Conservation (phyloP, 2,888 invertebrate genomes). For the Folsomia manolachei region DNA sequence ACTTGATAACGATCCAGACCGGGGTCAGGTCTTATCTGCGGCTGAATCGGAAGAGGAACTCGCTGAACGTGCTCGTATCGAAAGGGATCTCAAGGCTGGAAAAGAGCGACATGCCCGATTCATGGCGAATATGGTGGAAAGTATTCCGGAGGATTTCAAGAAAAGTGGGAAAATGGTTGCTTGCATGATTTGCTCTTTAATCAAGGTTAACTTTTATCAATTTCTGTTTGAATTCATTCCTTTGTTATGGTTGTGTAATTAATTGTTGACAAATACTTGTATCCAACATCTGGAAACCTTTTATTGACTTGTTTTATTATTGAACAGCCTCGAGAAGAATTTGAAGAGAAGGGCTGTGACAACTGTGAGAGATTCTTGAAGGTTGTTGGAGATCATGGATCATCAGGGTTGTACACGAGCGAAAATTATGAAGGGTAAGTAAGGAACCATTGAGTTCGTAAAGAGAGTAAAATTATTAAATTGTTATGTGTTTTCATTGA, state of each 20-base stretch:
- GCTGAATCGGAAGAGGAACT: no score
- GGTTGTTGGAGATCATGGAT: background rate
- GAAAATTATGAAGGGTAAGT: conserved; percentile 1
- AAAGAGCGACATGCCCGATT: background rate
- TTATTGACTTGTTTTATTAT: no score
- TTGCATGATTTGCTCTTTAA: conserved; percentile 3
- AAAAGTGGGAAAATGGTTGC: background rate
- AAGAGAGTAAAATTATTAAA: background rate
- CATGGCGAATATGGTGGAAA: background rate
- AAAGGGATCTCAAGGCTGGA: no score
- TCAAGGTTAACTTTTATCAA: background rate
- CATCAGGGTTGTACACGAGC: background rate
- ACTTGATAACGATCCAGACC: no score
- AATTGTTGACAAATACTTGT: no score
- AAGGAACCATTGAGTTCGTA: background rate
- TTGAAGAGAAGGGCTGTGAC: background rate
- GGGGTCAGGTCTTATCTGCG: no score
- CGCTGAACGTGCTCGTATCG: no score
- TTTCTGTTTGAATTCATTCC: no score
- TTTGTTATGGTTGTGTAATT: background rate
- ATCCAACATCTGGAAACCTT: no score
- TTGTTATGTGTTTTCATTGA: background rate
- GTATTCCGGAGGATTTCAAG: background rate
- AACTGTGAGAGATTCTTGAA: background rate
- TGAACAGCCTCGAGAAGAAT: background rate